phyloP scores from a whole-genome alignment of 2,113 vertebrate genomes.

The Myodes glareolus region DNA sequence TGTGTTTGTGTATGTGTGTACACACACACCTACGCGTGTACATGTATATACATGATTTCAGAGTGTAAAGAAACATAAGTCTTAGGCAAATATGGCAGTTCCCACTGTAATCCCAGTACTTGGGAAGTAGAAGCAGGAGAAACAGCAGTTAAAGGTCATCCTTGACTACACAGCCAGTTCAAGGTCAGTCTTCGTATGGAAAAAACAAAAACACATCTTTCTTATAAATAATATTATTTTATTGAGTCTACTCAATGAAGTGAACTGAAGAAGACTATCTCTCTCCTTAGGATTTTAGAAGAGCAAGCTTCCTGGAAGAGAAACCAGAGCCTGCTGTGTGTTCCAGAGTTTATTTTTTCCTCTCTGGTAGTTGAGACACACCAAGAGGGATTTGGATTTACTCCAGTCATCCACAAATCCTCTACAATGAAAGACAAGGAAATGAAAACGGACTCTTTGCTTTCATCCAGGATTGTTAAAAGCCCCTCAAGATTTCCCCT shows the following conservation, averaged over 20 bases:
- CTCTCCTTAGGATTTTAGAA: neutral
- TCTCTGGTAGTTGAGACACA: neutral
- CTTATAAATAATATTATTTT: slow-evolving; percentile 45
- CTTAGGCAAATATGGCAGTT: neutral
- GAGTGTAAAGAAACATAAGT: neutral
- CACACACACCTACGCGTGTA: too few relatives aligned
- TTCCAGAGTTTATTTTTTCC: neutral
- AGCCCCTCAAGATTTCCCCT: neutral
- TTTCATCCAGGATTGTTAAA: slow-evolving; percentile 43
- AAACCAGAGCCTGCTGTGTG: slow-evolving; percentile 37
- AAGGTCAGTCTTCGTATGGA: neutral
- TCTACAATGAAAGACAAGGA: slow-evolving; percentile 41
- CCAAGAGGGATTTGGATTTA: neutral
- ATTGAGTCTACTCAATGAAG: slow-evolving; percentile 13
- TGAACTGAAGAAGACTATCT: slow-evolving; percentile 33
- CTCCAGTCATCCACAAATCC: slow-evolving; percentile 42
- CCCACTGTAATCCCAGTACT: neutral
- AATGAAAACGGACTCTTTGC: slow-evolving; percentile 26
- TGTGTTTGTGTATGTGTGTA: too few relatives aligned
- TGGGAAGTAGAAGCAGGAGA: neutral
- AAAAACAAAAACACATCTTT: neutral
- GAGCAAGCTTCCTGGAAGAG: neutral
- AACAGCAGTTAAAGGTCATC: neutral
- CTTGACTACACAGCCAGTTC: neutral
- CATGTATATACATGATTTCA: neutral